phyloP scores from a whole-genome alignment of 2,797 vertebrate species.

The Enoplosus armatus region DNA sequence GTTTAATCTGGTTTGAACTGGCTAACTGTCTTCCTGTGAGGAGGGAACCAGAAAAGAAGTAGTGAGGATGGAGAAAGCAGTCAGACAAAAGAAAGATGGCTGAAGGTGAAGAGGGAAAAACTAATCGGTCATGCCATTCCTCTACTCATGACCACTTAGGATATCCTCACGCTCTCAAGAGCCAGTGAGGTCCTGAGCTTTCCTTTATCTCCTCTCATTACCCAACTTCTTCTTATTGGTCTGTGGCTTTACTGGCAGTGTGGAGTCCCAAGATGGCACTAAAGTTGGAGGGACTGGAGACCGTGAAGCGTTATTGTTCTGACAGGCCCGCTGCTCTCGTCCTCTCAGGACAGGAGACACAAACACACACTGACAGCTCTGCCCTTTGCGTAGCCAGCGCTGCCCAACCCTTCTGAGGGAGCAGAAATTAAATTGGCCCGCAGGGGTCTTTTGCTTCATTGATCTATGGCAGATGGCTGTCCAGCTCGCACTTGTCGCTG shows the following conservation, averaged over 20 bases:
- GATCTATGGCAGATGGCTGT: slow-evolving; percentile 40
- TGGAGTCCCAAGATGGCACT: slow-evolving; percentile 65
- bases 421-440: slow-evolving; percentile 21
- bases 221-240: slow-evolving; percentile 48
- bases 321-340: slow-evolving; percentile 52
- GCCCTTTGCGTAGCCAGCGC: slow-evolving; percentile 27
- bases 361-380: slow-evolving; percentile 23
- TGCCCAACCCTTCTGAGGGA: slow-evolving; percentile 11
- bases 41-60: slow-evolving; percentile 5
- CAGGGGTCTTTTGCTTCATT: slow-evolving; percentile 18
- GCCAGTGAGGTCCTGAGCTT: slow-evolving; percentile 15
- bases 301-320: slow-evolving; percentile 55
- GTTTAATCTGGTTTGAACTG: slow-evolving; percentile 52
- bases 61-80: neutral
- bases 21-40: neutral
- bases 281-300: slow-evolving; percentile 39
- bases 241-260: slow-evolving; percentile 58
- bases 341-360: slow-evolving; percentile 9
- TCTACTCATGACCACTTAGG: neutral
- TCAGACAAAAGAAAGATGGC: slow-evolving; percentile 25
- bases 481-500: neutral
- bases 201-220: slow-evolving; percentile 68
- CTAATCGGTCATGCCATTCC: slow-evolving; percentile 22
- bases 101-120: slow-evolving; percentile 9
- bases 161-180: neutral